Base-by-base conservation (phyloP, 2,113 vertebrate species). In the Urocitellus parryii region DNA sequence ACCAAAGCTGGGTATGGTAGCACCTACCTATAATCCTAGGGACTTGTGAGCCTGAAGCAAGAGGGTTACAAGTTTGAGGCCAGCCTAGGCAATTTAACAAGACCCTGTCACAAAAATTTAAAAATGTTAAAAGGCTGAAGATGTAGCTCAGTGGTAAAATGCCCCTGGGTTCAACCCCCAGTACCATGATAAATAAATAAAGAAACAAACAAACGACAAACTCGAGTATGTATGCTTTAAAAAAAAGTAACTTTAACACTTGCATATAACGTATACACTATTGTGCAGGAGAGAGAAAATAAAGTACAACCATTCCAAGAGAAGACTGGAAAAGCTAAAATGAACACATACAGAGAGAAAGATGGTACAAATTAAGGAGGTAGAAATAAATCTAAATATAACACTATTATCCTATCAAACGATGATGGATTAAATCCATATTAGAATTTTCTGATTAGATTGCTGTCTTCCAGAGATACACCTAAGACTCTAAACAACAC, bases 211-310 rank as follows among this genome's bases (percentile, higher is more conserved):
- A 58, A 56, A 61, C 8, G 25, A 61, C 58, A 9, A 61, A 61
- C 24, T 61, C 58, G 25, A 93, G 27, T 80, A 73, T 72, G 24
- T 48, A 77, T 25, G 13, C 63, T 39, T 81, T 79, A 73, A 73
- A 53, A 80, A 78, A 53, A 80, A 73, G 72, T 61, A 83, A 61
- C 18, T 88, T 94, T 88, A 70, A 94, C 76, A 37, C 68, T 85
- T 94, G 25, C 53, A 93, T 76, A 24, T 61, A 86, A 78, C 8
- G 87, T 63, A 79, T 14, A 61, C 25, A 61, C 45, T 37, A 61
- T 13, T 79, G 51, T 82, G 42, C 58, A 42, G 18, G 56, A 58
- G 32, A 20, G 18, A 65, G 39, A 67, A n/a, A 84, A 76, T 74
- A 80, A 83, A 89, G 34, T 45, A 18, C 56, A 53, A 70, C 5